Evolutionary conservation across 2,113 vertebrate species (phyloP).

Genomic region (Pogona vitticeps): DNA sequence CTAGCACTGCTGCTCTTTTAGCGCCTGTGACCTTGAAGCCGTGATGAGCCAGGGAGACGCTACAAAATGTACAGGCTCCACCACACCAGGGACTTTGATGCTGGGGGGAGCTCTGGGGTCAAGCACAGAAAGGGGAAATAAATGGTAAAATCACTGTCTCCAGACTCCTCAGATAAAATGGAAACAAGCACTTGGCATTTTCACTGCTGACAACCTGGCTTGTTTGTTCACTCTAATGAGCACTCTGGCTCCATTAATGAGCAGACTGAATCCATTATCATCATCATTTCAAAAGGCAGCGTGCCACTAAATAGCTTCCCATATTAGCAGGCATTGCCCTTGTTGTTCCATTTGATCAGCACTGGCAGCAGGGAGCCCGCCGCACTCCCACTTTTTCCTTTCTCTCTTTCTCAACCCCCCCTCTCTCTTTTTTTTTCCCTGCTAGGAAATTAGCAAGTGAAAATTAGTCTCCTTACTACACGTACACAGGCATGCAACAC

Average conservation of each 20-base stretch:
- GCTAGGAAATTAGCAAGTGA: conserved; percentile 52
- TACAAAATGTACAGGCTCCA: conserved; percentile 80
- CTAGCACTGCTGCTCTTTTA: conserved; percentile 79
- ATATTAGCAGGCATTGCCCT: conserved; percentile 95
- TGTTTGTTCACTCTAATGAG: conserved; percentile 99
- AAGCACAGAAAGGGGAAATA: conserved; percentile 89
- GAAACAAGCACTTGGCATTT: conserved; percentile 99
- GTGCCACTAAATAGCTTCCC: conserved; percentile 95
- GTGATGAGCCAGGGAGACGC: conserved; percentile 79
- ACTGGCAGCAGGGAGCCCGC: conserved; percentile 89
- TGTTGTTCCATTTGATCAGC: conserved; percentile 98
- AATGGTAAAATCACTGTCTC: conserved; percentile 95
- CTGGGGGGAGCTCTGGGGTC: conserved; percentile 85
- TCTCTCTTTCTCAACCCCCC: accelerated
- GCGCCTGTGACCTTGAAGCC: conserved; percentile 83
- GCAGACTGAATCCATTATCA: conserved; percentile 99
- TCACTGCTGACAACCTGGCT: conserved; percentile 92
- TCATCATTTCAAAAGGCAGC: conserved; percentile 99
- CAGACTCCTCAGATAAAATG: conserved; percentile 96
- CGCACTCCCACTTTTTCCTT: conserved; percentile 75
- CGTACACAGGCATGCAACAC: conserved; percentile 37
- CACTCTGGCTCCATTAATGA: conserved; percentile 99
- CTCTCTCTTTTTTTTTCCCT: neutral
- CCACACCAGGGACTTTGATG: conserved; percentile 86
- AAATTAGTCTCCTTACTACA: conserved; percentile 74